phyloP scores from a whole-genome alignment of 2,797 vertebrate species.

The Thalassophryne amazonica region DNA sequence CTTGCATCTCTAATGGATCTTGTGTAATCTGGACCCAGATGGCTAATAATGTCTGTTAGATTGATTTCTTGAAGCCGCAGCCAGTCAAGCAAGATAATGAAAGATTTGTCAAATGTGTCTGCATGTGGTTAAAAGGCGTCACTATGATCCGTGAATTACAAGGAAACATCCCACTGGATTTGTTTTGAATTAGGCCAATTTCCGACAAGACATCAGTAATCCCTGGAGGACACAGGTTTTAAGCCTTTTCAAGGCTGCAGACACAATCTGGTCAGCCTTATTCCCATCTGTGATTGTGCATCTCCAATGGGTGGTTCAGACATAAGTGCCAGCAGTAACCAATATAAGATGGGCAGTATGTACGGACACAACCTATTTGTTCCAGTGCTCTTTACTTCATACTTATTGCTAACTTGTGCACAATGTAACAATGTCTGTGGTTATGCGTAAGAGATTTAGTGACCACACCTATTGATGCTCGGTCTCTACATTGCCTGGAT shows the following conservation, averaged over 20 bases:
- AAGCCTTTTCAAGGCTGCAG: constrained; percentile 33
- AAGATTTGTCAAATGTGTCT: constrained; percentile 28
- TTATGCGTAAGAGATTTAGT: constrained; percentile 33
- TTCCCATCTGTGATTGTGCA: constrained; percentile 39
- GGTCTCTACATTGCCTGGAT: constrained; percentile 30
- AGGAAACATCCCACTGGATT: constrained; percentile 47
- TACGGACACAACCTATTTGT: not conserved
- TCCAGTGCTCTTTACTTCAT: not conserved
- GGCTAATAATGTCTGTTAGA: constrained; percentile 34
- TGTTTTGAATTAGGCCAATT: constrained; percentile 67
- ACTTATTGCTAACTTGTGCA: not conserved
- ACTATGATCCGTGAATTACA: constrained; percentile 24
- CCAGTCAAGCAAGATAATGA: constrained; percentile 35
- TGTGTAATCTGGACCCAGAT: constrained; percentile 26
- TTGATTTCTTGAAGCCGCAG: constrained; percentile 37
- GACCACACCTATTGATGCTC: constrained; percentile 4
- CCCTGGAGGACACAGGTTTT: constrained; percentile 45
- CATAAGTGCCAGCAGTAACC: not conserved
- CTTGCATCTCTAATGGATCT: constrained; percentile 28
- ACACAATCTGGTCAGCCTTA: constrained; percentile 59
- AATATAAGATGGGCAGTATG: not conserved
- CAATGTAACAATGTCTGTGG: no score
- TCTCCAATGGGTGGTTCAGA: constrained; percentile 6
- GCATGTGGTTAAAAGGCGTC: constrained; percentile 35
- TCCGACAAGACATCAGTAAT: constrained; percentile 59